These are phyloP conservation scores for Antrozous pallidus DNA, from an alignment of 2,797 vertebrate genomes.

Conservation along the genomic window DNA sequence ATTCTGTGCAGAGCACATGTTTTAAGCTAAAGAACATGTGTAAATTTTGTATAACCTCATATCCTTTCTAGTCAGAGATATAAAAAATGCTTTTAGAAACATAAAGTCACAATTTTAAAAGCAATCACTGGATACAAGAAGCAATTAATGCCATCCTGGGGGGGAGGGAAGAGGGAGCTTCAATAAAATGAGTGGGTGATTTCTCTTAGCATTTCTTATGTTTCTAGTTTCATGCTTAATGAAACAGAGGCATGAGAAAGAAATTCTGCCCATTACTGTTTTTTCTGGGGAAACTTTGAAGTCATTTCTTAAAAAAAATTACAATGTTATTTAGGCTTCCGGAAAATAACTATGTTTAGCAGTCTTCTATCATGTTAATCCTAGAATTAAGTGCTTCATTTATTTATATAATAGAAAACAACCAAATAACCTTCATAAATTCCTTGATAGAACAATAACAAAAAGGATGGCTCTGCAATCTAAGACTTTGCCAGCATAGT, in stretches of 20 bases:
- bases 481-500: not conserved
- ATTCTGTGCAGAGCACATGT: not conserved
- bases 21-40: slow-evolving; percentile 38
- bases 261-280: slow-evolving; percentile 47
- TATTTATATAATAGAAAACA: slow-evolving; percentile 29
- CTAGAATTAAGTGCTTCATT: slow-evolving; percentile 34
- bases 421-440: slow-evolving; percentile 29
- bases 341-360: slow-evolving; percentile 16
- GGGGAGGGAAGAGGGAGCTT: not conserved
- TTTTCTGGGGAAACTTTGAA: slow-evolving; percentile 18
- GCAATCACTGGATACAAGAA: slow-evolving; percentile 36
- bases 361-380: slow-evolving; percentile 1
- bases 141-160: slow-evolving; percentile 39
- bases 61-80: not conserved
- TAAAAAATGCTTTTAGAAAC: slow-evolving; percentile 44
- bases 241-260: slow-evolving; percentile 61
- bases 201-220: slow-evolving; percentile 52
- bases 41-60: slow-evolving; percentile 28
- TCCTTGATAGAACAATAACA: not conserved
- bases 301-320: slow-evolving; percentile 36
- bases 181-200: slow-evolving; percentile 53
- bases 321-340: not conserved
- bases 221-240: slow-evolving; percentile 59
- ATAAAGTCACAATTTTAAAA: slow-evolving; percentile 57
- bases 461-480: not conserved